A percentile compares a stretch with the other conserved stretches of the same genome.
These are phyloP conservation scores for Trochalopteron elliotii DNA, from an alignment of 2,113 vertebrate species.

Conservation along the genomic window DNA sequence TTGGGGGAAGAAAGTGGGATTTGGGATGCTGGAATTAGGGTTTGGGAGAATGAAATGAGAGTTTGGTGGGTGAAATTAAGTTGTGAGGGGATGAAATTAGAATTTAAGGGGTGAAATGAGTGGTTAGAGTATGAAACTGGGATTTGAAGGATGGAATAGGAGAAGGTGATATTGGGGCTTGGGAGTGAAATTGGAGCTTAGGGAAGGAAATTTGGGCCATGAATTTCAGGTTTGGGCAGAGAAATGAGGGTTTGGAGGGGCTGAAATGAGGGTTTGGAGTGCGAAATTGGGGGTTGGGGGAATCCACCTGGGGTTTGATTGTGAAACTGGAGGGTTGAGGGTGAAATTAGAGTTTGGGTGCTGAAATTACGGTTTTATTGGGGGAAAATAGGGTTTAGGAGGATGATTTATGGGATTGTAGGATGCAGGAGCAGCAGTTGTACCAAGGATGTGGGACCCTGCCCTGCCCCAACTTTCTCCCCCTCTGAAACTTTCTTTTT, in stretches of 20 bases:
- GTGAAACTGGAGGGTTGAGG: neutral
- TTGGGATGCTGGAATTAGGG: accelerated
- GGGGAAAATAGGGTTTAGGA: neutral
- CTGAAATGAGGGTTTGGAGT: neutral
- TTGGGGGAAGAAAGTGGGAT: neutral
- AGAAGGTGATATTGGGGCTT: neutral
- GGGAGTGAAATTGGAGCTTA: accelerated
- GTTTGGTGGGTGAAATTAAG: neutral
- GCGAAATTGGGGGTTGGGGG: accelerated
- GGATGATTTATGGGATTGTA: accelerated
- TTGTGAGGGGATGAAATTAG: neutral
- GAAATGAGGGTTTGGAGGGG: neutral
- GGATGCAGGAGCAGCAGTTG: neutral
- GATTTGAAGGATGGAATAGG: neutral
- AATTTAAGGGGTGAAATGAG: neutral
- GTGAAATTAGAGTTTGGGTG: neutral
- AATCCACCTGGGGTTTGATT: too few species aligned
- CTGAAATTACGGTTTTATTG: accelerated
- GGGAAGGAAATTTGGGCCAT: too few species aligned
- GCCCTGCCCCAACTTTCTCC: neutral
- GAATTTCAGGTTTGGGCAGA: neutral
- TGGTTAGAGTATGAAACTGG: accelerated
- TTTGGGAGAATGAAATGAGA: neutral
- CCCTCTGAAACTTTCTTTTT: neutral
- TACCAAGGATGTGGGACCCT: accelerated